Conservation (phyloP, 2,113 vertebrate genomes). For the Xiphophorus maculatus region DNA sequence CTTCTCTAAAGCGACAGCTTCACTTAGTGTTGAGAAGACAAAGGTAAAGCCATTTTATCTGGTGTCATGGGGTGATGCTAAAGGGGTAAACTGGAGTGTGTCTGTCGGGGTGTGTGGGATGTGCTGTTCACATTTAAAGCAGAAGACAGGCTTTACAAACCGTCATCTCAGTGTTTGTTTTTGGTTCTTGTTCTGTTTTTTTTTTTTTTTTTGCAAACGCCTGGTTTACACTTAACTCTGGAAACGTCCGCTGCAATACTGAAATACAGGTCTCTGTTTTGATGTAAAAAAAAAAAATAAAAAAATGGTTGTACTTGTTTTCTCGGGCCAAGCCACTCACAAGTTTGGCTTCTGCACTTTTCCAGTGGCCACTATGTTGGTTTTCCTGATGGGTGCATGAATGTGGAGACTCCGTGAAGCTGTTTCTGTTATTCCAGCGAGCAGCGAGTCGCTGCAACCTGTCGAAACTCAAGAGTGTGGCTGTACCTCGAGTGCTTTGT, state of each 20-base stretch:
- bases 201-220: slow-evolving; percentile 45
- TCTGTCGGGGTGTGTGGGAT: slow-evolving; percentile 2
- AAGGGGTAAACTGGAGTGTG: slow-evolving; percentile 17
- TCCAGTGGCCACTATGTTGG: slow-evolving; percentile 51
- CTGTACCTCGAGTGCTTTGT: slow-evolving; percentile 51
- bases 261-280: slow-evolving; percentile 35
- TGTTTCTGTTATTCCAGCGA: slow-evolving; percentile 18
- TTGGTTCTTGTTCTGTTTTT: slow-evolving; percentile 48
- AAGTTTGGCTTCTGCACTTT: slow-evolving; percentile 58
- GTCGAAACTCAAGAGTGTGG: slow-evolving; percentile 18
- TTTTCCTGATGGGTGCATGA: slow-evolving; percentile 45
- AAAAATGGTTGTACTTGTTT: slow-evolving; percentile 13
- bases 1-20: slow-evolving; percentile 61
- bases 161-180: slow-evolving; percentile 60
- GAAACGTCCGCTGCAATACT: slow-evolving; percentile 49
- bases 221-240: slow-evolving; percentile 74
- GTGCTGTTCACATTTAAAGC: slow-evolving; percentile 28
- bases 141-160: slow-evolving; percentile 28
- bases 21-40: slow-evolving; percentile 65
- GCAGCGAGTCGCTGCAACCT: slow-evolving; percentile 32
- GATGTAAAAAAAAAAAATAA: slow-evolving; percentile 11
- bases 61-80: slow-evolving; percentile 49
- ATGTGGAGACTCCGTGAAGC: slow-evolving; percentile 40
- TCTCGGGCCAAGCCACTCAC: slow-evolving; percentile 37
- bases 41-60: slow-evolving; percentile 63